These are phyloP conservation scores for Calonectris borealis DNA, from an alignment of 2,113 vertebrate species.

Conservation along the genomic window DNA sequence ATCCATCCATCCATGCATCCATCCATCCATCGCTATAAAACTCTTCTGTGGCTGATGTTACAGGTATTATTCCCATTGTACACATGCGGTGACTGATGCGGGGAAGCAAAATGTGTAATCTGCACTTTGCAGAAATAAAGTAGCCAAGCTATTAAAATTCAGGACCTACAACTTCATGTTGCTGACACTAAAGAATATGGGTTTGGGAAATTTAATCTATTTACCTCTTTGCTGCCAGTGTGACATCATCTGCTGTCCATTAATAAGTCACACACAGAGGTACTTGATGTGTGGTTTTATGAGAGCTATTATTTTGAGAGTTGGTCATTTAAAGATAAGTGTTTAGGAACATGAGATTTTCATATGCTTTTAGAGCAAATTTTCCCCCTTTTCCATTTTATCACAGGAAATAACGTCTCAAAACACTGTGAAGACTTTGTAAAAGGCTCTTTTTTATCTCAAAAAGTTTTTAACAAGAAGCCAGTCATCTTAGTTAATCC, in stretches of 20 bases:
- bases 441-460: background rate
- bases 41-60: background rate
- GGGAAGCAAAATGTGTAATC: background rate
- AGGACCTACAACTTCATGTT: background rate
- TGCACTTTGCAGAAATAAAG: background rate
- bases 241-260: background rate
- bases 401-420: background rate
- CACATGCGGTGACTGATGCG: background rate
- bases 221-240: background rate
- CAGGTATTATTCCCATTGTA: background rate
- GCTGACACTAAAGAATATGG: background rate
- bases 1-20: background rate
- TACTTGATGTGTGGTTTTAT: background rate
- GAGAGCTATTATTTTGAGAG: background rate
- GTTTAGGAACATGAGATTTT: slow-evolving; percentile 20
- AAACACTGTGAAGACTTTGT: background rate
- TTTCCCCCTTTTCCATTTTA: slow-evolving; percentile 6
- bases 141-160: background rate
- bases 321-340: background rate
- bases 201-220: background rate
- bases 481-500: slow-evolving; percentile 22
- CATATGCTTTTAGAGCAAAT: background rate
- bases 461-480: slow-evolving; percentile 33
- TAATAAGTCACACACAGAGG: background rate
- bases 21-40: background rate